Conservation (phyloP, 2,113 vertebrate species). For the Colinus virginianus region DNA sequence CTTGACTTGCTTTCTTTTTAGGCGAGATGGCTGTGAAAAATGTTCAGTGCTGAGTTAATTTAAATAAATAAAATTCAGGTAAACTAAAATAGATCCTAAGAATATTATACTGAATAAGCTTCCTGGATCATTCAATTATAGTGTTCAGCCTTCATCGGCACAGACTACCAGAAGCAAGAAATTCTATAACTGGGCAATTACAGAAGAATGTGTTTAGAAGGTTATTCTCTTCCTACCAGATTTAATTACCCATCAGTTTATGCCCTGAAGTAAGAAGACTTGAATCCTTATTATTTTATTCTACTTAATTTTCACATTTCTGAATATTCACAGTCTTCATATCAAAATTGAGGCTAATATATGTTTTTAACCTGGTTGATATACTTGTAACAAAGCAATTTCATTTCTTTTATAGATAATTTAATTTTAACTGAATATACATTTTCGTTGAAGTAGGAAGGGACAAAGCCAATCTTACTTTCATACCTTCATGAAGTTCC, state of each 20-base stretch:
- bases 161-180: background rate
- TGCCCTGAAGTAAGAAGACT: background rate
- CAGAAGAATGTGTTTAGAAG: background rate
- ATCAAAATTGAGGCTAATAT: background rate
- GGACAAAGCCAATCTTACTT: background rate
- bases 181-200: background rate
- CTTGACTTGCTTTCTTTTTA: background rate
- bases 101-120: background rate
- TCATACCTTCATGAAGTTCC: background rate
- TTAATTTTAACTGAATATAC: background rate
- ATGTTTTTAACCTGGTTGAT: conserved; percentile 6
- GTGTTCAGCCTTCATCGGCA: background rate
- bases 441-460: background rate
- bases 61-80: background rate
- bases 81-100: background rate
- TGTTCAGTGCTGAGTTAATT: background rate
- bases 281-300: conserved; percentile 2
- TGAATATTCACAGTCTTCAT: conserved; percentile 2
- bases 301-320: background rate
- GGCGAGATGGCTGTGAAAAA: background rate
- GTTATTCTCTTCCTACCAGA: background rate
- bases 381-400: background rate
- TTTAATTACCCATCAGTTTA: conserved; percentile 22
- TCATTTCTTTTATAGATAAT: background rate
- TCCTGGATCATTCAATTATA: background rate